phyloP scores from a whole-genome alignment of 2,888 invertebrate species.

The Scrobipalpa costella region DNA sequence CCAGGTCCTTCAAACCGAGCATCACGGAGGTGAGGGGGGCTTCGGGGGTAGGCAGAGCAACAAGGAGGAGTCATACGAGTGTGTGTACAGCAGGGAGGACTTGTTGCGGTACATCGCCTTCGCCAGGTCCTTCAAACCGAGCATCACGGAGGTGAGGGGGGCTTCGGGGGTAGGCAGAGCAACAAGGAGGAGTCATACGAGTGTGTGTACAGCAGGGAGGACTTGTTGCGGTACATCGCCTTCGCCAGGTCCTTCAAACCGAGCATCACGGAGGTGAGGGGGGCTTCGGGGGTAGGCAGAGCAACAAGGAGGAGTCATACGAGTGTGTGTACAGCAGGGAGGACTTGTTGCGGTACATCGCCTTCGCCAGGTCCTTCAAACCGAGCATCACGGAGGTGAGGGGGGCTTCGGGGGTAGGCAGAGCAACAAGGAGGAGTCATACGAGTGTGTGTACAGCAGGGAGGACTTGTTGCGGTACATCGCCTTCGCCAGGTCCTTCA shows the following conservation, averaged over 20 bases:
- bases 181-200: constrained; percentile 90
- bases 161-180: constrained; percentile 94
- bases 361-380: constrained; percentile 97
- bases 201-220: constrained; percentile 91
- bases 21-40: constrained; percentile 87
- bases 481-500: constrained; percentile 97
- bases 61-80: constrained; percentile 88
- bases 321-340: constrained; percentile 92
- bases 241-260: constrained; percentile 98
- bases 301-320: constrained; percentile 89
- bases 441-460: constrained; percentile 90
- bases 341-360: constrained; percentile 96
- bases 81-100: constrained; percentile 93
- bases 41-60: constrained; percentile 94
- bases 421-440: constrained; percentile 88
- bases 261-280: constrained; percentile 86
- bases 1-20: constrained; percentile 96
- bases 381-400: constrained; percentile 90
- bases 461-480: constrained; percentile 97
- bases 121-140: constrained; percentile 96
- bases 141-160: constrained; percentile 87
- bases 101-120: constrained; percentile 97
- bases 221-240: constrained; percentile 96
- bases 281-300: constrained; percentile 94
- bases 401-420: constrained; percentile 95